These are phyloP conservation scores for Lepidostoma basale DNA, from an alignment of 1,140 invertebrate genomes.

Conservation along the genomic window DNA sequence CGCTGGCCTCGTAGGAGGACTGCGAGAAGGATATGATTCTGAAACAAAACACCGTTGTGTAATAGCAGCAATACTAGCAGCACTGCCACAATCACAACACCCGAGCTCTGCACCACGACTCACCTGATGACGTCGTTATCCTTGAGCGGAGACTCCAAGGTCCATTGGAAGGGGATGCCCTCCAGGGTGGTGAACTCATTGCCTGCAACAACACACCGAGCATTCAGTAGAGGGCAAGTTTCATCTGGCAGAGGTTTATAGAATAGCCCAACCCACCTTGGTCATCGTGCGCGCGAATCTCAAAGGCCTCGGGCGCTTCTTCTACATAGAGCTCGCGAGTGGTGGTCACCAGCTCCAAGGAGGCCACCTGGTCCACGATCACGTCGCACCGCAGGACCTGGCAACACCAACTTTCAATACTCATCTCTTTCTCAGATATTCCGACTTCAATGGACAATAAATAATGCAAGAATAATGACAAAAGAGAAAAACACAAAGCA, in stretches of 20 bases:
- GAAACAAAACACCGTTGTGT: conserved; percentile 53
- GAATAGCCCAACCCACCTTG: conserved; percentile 67
- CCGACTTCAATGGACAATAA: conserved; percentile 10
- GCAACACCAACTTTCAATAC: no score
- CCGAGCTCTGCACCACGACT: conserved; percentile 23
- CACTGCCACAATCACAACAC: conserved; percentile 8
- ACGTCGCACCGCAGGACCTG: conserved; percentile 89
- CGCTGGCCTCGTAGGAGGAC: conserved; percentile 86
- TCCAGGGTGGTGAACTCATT: conserved; percentile 93
- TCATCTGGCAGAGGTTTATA: conserved; percentile 13
- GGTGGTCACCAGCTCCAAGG: conserved; percentile 86
- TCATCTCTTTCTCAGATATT: no score
- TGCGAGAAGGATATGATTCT: conserved; percentile 87
- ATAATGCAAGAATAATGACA: no score
- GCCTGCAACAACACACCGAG: conserved; percentile 63
- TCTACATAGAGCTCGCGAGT: conserved; percentile 92
- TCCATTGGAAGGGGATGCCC: conserved; percentile 92
- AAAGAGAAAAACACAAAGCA: neutral
- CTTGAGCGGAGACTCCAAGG: conserved; percentile 54
- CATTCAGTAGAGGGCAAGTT: no score
- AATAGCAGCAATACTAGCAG: conserved; percentile 41
- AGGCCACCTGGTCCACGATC: conserved; percentile 86
- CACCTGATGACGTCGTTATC: conserved; percentile 42
- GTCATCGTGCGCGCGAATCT: conserved; percentile 87
- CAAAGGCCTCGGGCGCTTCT: conserved; percentile 95